phyloP scores from a whole-genome alignment of 2,797 vertebrate genomes.

The Lutra lutra region DNA sequence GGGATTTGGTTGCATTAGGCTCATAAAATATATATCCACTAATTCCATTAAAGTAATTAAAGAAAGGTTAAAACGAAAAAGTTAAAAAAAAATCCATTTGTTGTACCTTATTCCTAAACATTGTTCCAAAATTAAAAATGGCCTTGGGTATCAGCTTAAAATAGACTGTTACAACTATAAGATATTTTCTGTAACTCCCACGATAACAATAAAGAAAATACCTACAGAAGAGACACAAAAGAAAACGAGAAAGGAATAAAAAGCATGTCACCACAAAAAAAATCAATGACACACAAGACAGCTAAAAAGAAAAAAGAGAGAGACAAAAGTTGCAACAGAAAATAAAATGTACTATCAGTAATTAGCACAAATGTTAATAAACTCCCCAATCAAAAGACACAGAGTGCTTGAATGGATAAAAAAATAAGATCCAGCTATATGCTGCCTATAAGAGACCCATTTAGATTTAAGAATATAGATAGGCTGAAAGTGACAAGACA shows the following conservation, averaged over 20 bases:
- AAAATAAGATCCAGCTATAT: background rate
- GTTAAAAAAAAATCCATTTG: constrained; percentile 15
- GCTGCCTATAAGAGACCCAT: background rate
- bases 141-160: background rate
- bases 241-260: background rate
- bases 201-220: background rate
- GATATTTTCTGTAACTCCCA: constrained; percentile 12
- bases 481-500: background rate
- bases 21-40: constrained; percentile 50
- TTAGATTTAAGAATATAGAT: background rate
- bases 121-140: background rate
- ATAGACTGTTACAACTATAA: background rate
- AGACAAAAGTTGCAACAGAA: background rate
- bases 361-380: background rate
- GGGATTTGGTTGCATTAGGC: constrained; percentile 32
- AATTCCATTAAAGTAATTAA: constrained; percentile 53
- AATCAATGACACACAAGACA: background rate
- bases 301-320: background rate
- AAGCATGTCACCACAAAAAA: background rate
- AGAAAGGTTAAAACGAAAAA: constrained; percentile 36
- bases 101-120: constrained; percentile 31
- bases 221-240: background rate
- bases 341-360: background rate
- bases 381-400: background rate
- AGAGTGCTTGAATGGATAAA: background rate